Evolutionary conservation across 1,140 invertebrate genomes (phyloP), one percentile per base, ranked within the genome.

Genomic region (Aphelinus certus): DNA sequence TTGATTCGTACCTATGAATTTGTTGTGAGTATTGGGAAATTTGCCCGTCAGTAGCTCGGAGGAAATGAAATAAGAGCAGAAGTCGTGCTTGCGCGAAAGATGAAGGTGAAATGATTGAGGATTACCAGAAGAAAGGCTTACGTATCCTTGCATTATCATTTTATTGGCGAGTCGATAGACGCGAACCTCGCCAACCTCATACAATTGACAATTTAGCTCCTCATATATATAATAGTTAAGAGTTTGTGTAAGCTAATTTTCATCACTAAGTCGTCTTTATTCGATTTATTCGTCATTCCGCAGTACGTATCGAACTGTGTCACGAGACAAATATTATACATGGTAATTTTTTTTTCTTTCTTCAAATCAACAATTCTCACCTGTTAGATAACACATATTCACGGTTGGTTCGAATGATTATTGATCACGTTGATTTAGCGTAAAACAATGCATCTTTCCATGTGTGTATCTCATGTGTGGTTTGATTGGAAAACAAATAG

Each of bases 1-100:
- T 26, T 26, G 26, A 26, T 26, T 26, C 26, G 26, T 26, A 26
- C 26, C 26, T 26, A 26, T 26, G 26, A 60, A 43, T 60, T 45
- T 60, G 26, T 7, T 43, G 58, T 45, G 45, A 42, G 56, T 56
- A 48, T 64, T 43, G 57, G 65, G 7, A 68, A 63, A 58, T 69
- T 72, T 3, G 51, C 81, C 80, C 81, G 83, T 81, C 83, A 83
- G 85, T 80, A 78, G 80, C 80, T 83, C 83, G 80, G 81, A 81
- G 80, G 81, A 82, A 84, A 81, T 26, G 26, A 26, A 26, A 26
- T 26, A 79, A 82, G 79, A 78, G 80, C 57, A 76, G 56, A 78
- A 71, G 53, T 75, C 42, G 43, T 62, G 48, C 69, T 57, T 71
- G 71, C 47, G 57, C 74, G 72, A 10, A 45, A 67, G 70, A 57